These are phyloP conservation scores for Papilio helenus DNA, from an alignment of 1,140 invertebrate species.

Conservation along the genomic window DNA sequence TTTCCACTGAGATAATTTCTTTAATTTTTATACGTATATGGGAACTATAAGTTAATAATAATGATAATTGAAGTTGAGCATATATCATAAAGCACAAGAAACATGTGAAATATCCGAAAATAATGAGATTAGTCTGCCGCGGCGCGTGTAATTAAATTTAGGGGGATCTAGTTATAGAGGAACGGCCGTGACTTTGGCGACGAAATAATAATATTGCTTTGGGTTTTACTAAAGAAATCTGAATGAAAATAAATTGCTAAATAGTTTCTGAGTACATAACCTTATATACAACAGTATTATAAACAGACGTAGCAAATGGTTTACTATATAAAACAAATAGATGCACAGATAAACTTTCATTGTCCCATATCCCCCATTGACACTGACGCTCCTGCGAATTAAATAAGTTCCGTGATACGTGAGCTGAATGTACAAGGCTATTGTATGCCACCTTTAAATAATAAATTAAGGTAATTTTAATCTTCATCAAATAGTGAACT, in stretches of 20 bases:
- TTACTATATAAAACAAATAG: neutral
- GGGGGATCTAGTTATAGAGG: neutral
- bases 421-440: neutral
- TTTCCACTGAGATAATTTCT: too few species aligned
- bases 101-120: neutral
- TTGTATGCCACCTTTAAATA: neutral
- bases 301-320: too few species aligned
- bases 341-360: constrained; percentile 9
- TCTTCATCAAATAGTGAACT: neutral
- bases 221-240: neutral
- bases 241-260: too few species aligned
- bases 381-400: neutral
- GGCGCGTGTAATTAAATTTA: constrained; percentile 30
- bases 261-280: too few species aligned
- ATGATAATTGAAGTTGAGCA: neutral
- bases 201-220: neutral
- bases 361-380: neutral
- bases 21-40: too few species aligned
- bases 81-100: neutral
- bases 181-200: constrained; percentile 1
- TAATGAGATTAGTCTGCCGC: constrained; percentile 23
- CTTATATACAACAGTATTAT: too few species aligned
- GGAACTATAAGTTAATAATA: neutral
- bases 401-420: constrained; percentile 10
- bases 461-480: neutral